phyloP scores from a whole-genome alignment of 2,888 invertebrate species.

The Drosophila paucipuncta region DNA sequence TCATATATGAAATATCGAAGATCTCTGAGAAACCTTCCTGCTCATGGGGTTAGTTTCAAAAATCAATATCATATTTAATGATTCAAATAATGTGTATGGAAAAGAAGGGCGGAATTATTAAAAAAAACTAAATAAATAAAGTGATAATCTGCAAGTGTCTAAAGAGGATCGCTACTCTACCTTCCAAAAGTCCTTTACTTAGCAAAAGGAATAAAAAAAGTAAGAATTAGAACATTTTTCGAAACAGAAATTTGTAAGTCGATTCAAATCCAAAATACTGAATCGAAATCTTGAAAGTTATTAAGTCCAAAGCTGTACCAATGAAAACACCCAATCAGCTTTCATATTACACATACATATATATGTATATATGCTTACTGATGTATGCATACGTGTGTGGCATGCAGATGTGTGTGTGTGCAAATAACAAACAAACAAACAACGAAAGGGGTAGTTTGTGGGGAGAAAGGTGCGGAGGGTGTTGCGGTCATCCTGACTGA shows the following conservation, averaged over 20 bases:
- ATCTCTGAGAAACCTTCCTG: not conserved
- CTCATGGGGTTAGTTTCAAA: too few species aligned
- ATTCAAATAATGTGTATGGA: not conserved
- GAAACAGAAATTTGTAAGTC: not conserved
- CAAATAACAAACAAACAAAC: not conserved
- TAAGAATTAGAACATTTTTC: not conserved
- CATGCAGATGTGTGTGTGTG: not conserved
- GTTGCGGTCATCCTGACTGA: constrained; percentile 68
- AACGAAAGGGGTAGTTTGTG: not conserved
- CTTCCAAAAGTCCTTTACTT: not conserved
- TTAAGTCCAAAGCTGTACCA: not conserved
- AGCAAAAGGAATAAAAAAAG: not conserved
- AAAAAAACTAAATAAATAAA: not conserved
- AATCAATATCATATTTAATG: not conserved
- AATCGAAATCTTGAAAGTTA: not conserved
- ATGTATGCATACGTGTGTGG: not conserved
- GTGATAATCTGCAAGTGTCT: not conserved
- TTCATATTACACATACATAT: not conserved
- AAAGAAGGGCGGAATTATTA: not conserved
- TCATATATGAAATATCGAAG: not conserved
- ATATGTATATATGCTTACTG: not conserved
- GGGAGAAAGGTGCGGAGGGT: not conserved
- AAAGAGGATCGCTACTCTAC: not conserved
- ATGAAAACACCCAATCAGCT: not conserved
- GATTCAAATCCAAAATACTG: not conserved